Evolutionary conservation across 2,888 invertebrate genomes (phyloP), one percentile per base, ranked within the genome.

Genomic region (Eristalinus sepulchralis): DNA sequence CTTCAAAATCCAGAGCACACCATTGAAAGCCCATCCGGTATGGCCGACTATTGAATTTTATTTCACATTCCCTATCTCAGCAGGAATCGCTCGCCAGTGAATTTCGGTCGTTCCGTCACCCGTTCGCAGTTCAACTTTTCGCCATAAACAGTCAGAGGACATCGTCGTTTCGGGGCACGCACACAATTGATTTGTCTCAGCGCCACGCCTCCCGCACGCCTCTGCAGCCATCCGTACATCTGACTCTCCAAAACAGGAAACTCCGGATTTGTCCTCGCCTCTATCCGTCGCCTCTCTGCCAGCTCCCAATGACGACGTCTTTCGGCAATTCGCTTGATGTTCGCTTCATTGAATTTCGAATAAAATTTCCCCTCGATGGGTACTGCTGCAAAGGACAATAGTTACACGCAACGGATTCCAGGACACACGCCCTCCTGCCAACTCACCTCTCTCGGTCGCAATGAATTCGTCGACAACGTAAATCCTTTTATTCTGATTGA

Each of bases 221-320:
- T 36, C 17, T 91, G 91, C 70, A 91, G 76, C 92, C 27, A 92
- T 31, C 92, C 92, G 36, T 91, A 92, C 3, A 88, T 89, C 84
- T 91, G 91, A 6, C 91, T 91, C 81, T 91, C 91, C 24, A 91
- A 88, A 6, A 89, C 22, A 2, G 91, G 91, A 36, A 89, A 81
- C 11, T 88, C 89, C 24, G 88, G 75, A 11, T 81, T 72, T 13
- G 83, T 88, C 17, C 85, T 88, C 0, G 89, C 88, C 36, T 88
- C 88, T 22, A 84, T 36, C 31, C 88, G 87, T 31, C 83, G 77
- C 6, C 83, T 63, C 3, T 80, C 64, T 9, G 73, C 34, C 9
- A 73, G 33, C 39, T 73, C 57, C 53, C 88, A 83, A 66, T 76
- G 85, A 64, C 67, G 75, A 78, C 63, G 63, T 68, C 64, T 67